Evolutionary conservation across 2,797 vertebrate genomes (phyloP), one percentile per base, ranked within the genome.

Genomic region (Melopsittacus undulatus): DNA sequence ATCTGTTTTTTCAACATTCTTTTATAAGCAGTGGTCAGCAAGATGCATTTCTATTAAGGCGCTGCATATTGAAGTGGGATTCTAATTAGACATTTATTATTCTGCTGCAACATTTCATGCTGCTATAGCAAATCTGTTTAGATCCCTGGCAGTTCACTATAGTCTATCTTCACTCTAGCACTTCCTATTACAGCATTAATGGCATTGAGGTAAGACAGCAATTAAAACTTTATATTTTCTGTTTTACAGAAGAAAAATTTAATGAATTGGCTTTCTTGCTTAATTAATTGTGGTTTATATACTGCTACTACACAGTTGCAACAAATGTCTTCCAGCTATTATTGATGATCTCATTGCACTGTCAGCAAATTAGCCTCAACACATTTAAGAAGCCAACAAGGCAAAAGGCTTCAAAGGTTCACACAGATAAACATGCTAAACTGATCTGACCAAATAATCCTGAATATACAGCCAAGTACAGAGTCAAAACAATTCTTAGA

Each of bases 81-180:
- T 83, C 66, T 81, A 91, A 87, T 81, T 78, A 88, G 42, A 83
- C n/a, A 83, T 81, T 81, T 86, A 75, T 77, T 91, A 88, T 91
- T 81, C 45, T 86, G 49, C 91, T 91, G 74, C 66, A 91, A 86
- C 43, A 72, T 0, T 57, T 67, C 88, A 83, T 42, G 51, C 27
- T 46, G 77, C 79, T 94, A 69, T 42, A 91, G 92, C 62, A 91
- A 88, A 94, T 66, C 64, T 68, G n/a, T 66, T 76, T 62, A 40
- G 15, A 69, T 49, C 13, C n/a, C 30, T 76, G 54, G 70, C 34
- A 86, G 57, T 88, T 88, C 52, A 83, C 81, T 92, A 87, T 13
- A 70, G 56, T 22, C 63, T 66, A 78, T 26, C 21, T 52, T 76
- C 48, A 48, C 45, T 56, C 22, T 48, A 48, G 22, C 22, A 67